phyloP scores from a whole-genome alignment of 1,140 invertebrate genomes.

The Lordiphosa stackelbergi region DNA sequence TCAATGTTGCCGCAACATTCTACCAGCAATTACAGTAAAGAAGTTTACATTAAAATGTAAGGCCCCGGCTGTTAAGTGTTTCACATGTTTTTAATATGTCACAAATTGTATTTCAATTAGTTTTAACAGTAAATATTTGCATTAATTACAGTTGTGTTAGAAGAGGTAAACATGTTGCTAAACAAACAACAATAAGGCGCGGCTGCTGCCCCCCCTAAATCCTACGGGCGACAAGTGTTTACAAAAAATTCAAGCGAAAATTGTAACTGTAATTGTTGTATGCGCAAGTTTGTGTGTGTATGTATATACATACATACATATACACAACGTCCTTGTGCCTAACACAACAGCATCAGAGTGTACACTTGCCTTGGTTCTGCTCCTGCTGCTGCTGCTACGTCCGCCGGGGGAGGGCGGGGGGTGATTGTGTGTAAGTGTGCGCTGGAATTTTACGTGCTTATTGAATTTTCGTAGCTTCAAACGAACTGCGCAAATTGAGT shows the following conservation, averaged over 20 bases:
- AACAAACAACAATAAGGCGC: constrained; percentile 32
- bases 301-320: constrained; percentile 19
- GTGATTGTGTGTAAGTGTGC: constrained; percentile 35
- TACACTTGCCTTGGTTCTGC: constrained; percentile 33
- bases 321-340: constrained; percentile 64
- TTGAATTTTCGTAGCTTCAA: constrained; percentile 54
- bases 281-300: constrained; percentile 24
- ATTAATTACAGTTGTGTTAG: no score
- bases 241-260: constrained; percentile 39
- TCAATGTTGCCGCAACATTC: not conserved
- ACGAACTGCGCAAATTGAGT: constrained; percentile 34
- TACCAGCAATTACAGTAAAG: not conserved
- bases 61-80: no score
- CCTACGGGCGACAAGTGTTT: constrained; percentile 52
- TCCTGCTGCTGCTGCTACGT: constrained; percentile 16
- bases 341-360: constrained; percentile 51
- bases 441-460: constrained; percentile 68
- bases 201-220: constrained; percentile 19
- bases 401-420: constrained; percentile 8
- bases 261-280: constrained; percentile 38
- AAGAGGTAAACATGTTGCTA: no score
- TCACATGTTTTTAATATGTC: no score
- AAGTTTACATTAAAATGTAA: constrained; percentile 13
- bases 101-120: no score
- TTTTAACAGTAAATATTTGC: no score